Conservation (phyloP, 2,888 invertebrate species). For the Ochropacha duplaris region DNA sequence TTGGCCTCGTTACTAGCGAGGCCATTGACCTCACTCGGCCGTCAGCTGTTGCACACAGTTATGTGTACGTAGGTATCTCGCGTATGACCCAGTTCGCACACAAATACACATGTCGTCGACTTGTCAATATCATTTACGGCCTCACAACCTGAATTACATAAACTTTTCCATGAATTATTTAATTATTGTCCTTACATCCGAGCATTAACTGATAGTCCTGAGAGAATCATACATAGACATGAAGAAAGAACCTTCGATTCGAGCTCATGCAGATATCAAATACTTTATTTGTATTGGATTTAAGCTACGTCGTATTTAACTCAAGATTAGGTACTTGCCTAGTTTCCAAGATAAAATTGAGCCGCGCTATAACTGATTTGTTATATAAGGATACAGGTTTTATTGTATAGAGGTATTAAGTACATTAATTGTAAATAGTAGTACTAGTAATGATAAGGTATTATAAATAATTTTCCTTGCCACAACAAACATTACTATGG, state of each 20-base stretch:
- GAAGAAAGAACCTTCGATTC: background rate
- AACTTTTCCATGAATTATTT: constrained; percentile 42
- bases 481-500: background rate
- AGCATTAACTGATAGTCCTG: too few species aligned
- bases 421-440: background rate
- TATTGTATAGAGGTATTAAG: background rate
- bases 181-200: background rate
- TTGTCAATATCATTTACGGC: constrained; percentile 19
- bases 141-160: constrained; percentile 31
- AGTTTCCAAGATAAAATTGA: background rate
- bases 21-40: constrained; percentile 50
- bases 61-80: constrained; percentile 37
- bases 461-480: background rate
- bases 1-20: constrained; percentile 47
- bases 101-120: constrained; percentile 36
- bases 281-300: background rate
- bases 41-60: constrained; percentile 64
- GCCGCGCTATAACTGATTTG: background rate
- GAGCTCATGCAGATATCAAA: background rate
- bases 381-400: background rate
- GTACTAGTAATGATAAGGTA: background rate
- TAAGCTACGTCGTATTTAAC: background rate
- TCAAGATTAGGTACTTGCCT: background rate
- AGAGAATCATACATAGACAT: background rate
- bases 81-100: constrained; percentile 59